Conservation (phyloP, 1,140 invertebrate species). For the Anastrepha obliqua region DNA sequence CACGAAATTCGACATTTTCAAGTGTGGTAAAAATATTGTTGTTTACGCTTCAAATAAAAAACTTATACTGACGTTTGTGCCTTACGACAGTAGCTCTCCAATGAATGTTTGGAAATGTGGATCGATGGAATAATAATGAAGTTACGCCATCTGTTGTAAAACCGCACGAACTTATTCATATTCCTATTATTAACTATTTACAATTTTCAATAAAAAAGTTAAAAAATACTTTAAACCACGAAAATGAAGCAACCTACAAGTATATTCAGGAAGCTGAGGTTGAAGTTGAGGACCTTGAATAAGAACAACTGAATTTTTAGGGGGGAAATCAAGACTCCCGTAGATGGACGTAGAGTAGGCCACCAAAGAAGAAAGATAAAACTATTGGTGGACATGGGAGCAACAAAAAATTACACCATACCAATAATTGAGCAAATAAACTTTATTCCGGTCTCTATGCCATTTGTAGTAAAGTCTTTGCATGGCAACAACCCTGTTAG, state of each 20-base stretch:
- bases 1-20: no score
- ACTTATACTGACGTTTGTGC: no score
- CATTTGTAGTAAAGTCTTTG: neutral
- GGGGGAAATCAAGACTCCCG: neutral
- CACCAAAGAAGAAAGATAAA: neutral
- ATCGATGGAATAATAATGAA: no score
- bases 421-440: neutral
- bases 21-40: no score
- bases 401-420: neutral
- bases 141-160: no score
- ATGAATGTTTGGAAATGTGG: no score
- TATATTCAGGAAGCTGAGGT: neutral
- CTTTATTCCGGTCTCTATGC: neutral
- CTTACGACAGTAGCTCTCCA: no score
- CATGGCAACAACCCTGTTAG: neutral
- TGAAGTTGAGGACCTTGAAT: neutral
- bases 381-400: neutral
- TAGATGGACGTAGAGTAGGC: neutral
- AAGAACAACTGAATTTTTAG: neutral
- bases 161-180: no score
- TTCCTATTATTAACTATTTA: no score
- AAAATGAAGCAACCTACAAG: neutral
- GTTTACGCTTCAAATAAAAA: no score
- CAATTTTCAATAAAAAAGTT: no score
- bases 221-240: neutral